Evolutionary conservation across 2,888 invertebrate genomes (phyloP).

Genomic region (Loripinus fragilis): DNA sequence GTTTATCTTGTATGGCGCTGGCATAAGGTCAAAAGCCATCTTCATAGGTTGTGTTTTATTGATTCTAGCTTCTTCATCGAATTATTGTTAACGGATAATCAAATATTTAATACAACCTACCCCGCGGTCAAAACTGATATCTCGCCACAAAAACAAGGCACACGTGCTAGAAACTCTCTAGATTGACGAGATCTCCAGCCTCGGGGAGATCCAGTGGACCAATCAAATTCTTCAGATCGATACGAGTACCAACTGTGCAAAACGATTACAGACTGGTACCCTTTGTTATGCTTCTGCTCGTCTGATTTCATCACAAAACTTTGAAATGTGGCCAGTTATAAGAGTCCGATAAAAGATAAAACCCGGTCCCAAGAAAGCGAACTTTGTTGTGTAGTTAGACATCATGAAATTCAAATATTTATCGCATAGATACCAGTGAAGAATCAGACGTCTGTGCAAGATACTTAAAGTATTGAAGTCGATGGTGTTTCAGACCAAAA

Average conservation of each 20-base stretch:
- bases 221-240: slow-evolving; percentile 12
- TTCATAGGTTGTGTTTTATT: neutral
- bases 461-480: too few species aligned
- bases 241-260: slow-evolving; percentile 7
- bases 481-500: too few species aligned
- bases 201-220: slow-evolving; percentile 26
- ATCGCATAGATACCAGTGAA: too few species aligned
- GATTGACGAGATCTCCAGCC: slow-evolving; percentile 41
- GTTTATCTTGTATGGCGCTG: too few species aligned
- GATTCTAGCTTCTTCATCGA: neutral
- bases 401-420: too few species aligned
- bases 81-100: neutral
- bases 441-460: too few species aligned
- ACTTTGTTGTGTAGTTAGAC: too few species aligned
- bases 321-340: neutral
- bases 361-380: too few species aligned
- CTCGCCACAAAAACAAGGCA: slow-evolving; percentile 24
- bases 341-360: neutral
- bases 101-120: neutral
- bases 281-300: slow-evolving; percentile 17
- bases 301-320: slow-evolving; percentile 13
- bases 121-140: neutral
- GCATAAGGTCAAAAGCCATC: neutral
- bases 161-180: slow-evolving; percentile 41
- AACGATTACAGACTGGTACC: neutral